Base-by-base conservation (phyloP, 2,888 invertebrate genomes). In the Hyppa rectilinea region DNA sequence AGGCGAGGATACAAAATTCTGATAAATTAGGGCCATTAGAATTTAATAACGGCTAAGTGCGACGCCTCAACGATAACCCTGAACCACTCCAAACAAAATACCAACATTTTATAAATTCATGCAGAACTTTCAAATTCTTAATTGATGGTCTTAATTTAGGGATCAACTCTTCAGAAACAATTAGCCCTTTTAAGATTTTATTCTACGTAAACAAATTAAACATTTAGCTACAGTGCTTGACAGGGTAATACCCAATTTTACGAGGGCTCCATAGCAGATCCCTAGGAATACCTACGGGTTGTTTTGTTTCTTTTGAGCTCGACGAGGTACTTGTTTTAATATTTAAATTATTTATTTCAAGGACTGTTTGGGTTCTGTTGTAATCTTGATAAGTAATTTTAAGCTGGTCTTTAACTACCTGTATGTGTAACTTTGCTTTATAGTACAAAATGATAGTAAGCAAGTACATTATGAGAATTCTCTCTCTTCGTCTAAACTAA, bases 121-220 rank as follows among this genome's bases (percentile, higher is more conserved):
- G 60, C 40, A 47, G 23, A 65, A 63, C 65, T 77, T 72, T 71
- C 43, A 64, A 61, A 59, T 67, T 62, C 50, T 50, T 67, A 81
- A 81, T 81, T 81, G 78, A 81, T 71, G 81, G 63, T 58, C 67
- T 77, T 77, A 77, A 64, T 81, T 71, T 72, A 36, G 61, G 62
- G 71, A 78, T 77, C 67, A 73, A 68, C 38, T 62, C 70, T 72
- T 77, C 34, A 38, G 56, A 74, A 77, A 73, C 83, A 72, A 77
- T 81, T 78, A 74, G 50, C 60, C 62, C 61, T 62, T 73, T 81
- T 71, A 71, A 78, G 76, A 71, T 78, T 72, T 71, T 64, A 83
- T 75, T 62, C 70, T 38, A 56, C 71, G 71, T 73, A 81, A 85
- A 78, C 70, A 83, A 85, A 76, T 83, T 81, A 75, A 83, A 83